Conservation (phyloP, 23 tunicate species). For the Trididemnum clinides region DNA sequence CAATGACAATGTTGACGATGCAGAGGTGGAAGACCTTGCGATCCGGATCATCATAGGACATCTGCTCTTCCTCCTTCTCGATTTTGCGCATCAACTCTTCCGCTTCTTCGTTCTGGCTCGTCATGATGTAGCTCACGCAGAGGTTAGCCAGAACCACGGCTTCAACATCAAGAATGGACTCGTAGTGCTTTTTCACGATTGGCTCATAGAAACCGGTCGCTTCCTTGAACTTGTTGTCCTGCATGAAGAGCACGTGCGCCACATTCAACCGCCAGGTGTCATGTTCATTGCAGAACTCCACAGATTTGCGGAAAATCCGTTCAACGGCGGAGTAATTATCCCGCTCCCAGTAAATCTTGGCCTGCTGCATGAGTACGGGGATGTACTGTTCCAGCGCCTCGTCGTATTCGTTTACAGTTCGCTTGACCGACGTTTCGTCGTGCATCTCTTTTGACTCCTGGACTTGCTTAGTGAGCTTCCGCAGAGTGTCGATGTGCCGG, state of each 20-base stretch:
- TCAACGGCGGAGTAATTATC: constrained; percentile 95
- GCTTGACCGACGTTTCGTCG: constrained; percentile 81
- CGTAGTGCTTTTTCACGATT: constrained; percentile 95
- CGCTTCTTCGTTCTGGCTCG: constrained; percentile 98
- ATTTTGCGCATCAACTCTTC: constrained; percentile 98
- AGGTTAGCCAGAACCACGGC: constrained; percentile 98
- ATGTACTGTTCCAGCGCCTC: constrained; percentile 91
- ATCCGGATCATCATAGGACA: constrained; percentile 98
- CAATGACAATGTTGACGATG: constrained; percentile 96
- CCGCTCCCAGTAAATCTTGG: constrained; percentile 97
- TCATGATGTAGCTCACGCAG: constrained; percentile 98
- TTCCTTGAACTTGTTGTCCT: constrained; percentile 98
- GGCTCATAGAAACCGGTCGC: constrained; percentile 98
- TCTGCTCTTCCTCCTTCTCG: constrained; percentile 97
- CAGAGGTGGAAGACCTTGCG: constrained; percentile 92
- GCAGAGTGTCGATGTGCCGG: constrained; percentile 79
- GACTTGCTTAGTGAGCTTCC: constrained; percentile 92
- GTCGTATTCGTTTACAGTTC: constrained; percentile 88
- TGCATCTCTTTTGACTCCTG: constrained; percentile 87
- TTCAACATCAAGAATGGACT: constrained; percentile 88
- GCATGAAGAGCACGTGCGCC: constrained; percentile 99
- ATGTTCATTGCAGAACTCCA: constrained; percentile 96
- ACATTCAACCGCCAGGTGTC: constrained; percentile 96
- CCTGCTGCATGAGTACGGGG: constrained; percentile 98
- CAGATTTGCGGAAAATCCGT: constrained; percentile 89